Evolutionary conservation across 2,113 vertebrate species (phyloP).

Genomic region (Haliaeetus leucogaster): DNA sequence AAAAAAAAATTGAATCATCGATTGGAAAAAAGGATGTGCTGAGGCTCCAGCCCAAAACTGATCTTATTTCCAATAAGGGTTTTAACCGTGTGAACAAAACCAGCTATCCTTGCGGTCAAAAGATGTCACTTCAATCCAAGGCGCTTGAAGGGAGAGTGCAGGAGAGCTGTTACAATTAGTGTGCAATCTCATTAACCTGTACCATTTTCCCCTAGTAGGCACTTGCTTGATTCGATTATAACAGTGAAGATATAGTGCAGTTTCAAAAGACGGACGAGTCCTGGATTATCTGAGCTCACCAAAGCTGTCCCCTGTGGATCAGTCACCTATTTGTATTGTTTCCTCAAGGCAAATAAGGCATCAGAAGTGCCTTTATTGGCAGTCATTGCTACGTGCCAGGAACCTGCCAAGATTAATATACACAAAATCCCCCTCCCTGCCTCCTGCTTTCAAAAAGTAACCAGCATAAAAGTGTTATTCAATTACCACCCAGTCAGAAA

Average conservation of each 20-base stretch:
- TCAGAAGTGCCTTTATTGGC: background rate
- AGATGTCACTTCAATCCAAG: background rate
- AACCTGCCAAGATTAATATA: background rate
- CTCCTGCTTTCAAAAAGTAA: conserved; percentile 8
- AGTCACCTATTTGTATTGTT: background rate
- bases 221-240: background rate
- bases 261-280: background rate
- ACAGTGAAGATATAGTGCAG: background rate
- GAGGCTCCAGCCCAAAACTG: background rate
- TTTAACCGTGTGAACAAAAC: background rate
- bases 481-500: background rate
- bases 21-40: background rate
- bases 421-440: background rate
- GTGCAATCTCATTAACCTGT: background rate
- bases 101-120: background rate
- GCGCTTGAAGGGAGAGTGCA: background rate
- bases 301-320: background rate
- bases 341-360: background rate
- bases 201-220: background rate
- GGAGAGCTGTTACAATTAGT: background rate
- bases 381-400: background rate
- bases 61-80: background rate
- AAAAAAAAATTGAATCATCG: background rate
- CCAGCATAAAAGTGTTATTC: background rate
- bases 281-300: background rate